phyloP scores from a whole-genome alignment of 2,113 vertebrate species.

The Lepus europaeus region DNA sequence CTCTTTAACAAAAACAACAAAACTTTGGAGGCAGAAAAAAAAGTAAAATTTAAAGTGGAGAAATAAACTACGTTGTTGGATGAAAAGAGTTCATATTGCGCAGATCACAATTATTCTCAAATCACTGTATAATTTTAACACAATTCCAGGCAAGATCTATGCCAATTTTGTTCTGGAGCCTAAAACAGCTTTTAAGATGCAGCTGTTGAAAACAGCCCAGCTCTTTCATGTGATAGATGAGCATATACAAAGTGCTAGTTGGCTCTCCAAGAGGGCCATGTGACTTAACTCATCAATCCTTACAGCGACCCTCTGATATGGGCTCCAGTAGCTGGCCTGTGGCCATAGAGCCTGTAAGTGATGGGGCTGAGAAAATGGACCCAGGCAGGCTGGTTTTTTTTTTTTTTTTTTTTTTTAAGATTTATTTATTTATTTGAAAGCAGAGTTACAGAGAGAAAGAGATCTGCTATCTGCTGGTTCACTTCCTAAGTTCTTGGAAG shows the following conservation, averaged over 20 bases:
- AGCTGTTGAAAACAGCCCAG: not conserved
- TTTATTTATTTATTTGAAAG: too few relatives aligned
- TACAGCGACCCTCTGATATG: not conserved
- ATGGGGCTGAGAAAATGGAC: not conserved
- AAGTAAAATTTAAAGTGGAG: not conserved
- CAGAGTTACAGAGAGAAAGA: too few relatives aligned
- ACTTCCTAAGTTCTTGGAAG: too few relatives aligned
- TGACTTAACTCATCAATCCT: not conserved
- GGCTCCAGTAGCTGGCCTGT: not conserved
- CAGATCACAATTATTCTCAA: not conserved
- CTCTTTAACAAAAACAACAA: not conserved
- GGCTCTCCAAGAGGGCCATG: not conserved
- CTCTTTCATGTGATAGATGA: not conserved
- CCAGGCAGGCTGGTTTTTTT: not conserved
- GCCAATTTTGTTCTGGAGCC: not conserved
- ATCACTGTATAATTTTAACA: not conserved
- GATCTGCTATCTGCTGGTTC: too few relatives aligned
- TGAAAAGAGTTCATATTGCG: not conserved
- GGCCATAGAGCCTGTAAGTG: not conserved
- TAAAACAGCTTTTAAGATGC: not conserved
- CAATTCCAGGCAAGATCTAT: not conserved
- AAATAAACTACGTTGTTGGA: not conserved
- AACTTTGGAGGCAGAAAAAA: not conserved
- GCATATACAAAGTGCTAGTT: not conserved
- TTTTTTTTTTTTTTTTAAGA: too few relatives aligned